A percentile compares a stretch with the other conserved stretches of the same genome.
Conservation (phyloP, 2,113 vertebrate species). For the Sialia sialis region DNA sequence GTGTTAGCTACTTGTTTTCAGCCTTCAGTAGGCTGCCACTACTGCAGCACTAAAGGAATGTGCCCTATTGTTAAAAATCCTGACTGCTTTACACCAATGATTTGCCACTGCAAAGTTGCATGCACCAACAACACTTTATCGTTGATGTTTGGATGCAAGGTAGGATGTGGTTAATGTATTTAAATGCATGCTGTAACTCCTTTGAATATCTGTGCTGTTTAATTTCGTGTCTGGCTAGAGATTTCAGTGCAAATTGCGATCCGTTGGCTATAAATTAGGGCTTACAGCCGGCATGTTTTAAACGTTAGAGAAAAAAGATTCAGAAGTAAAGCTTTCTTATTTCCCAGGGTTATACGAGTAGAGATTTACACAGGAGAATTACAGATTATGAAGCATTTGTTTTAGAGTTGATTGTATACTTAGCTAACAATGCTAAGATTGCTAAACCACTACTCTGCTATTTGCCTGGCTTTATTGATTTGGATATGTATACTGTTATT, state of each 20-base stretch:
- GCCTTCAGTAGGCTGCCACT: slow-evolving; percentile 71
- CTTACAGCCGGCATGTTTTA: background rate
- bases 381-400: slow-evolving; percentile 13
- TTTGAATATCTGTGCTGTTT: slow-evolving; percentile 43
- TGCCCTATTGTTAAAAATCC: slow-evolving; percentile 85
- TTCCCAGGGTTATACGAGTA: background rate
- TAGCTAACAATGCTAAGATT: slow-evolving; percentile 30
- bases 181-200: slow-evolving; percentile 65
- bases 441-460: background rate
- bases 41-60: slow-evolving; percentile 83
- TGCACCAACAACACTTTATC: slow-evolving; percentile 93
- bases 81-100: slow-evolving; percentile 86
- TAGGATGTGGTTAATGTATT: slow-evolving; percentile 75
- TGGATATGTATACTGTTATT: background rate
- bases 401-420: slow-evolving; percentile 27
- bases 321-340: slow-evolving; percentile 13
- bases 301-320: background rate
- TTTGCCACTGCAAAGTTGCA: slow-evolving; percentile 97
- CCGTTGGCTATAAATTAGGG: background rate
- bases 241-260: slow-evolving; percentile 35
- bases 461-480: slow-evolving; percentile 42
- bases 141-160: slow-evolving; percentile 98
- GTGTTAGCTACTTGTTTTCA: slow-evolving; percentile 61
- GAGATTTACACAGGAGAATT: background rate
- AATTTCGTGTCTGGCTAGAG: slow-evolving; percentile 41